Percentiles rank a stretch among this genome's conserved stretches.
phyloP scores from a whole-genome alignment of 2,888 invertebrate genomes.

The Agelastica alni region DNA sequence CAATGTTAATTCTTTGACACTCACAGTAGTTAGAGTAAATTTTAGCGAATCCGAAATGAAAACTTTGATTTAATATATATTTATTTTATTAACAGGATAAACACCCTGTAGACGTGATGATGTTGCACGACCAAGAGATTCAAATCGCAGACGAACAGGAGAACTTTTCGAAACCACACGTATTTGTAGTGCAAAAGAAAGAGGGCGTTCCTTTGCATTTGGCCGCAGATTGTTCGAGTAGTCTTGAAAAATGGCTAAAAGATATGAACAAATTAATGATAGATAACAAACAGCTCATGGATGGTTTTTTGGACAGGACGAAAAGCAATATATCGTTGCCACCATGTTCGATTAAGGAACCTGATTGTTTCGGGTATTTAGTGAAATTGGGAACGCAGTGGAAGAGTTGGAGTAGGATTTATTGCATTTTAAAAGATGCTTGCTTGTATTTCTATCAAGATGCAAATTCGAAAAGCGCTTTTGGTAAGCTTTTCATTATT shows the following conservation, averaged over 20 bases:
- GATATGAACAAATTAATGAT: slow-evolving; percentile 77
- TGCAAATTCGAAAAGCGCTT: slow-evolving; percentile 82
- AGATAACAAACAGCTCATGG: slow-evolving; percentile 54
- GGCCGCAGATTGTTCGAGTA: slow-evolving; percentile 77
- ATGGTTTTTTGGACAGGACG: slow-evolving; percentile 75
- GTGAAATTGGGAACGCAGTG: slow-evolving; percentile 84
- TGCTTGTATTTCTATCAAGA: slow-evolving; percentile 93
- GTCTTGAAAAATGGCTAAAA: slow-evolving; percentile 59
- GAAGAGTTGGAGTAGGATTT: slow-evolving; percentile 89
- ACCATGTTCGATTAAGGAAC: slow-evolving; percentile 76
- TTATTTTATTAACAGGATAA: slow-evolving; percentile 65
- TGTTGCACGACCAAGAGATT: slow-evolving; percentile 82
- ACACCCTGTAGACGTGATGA: slow-evolving; percentile 87
- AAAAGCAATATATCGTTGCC: slow-evolving; percentile 80
- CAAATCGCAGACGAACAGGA: slow-evolving; percentile 65
- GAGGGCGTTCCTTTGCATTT: slow-evolving; percentile 74
- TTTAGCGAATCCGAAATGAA: too few species aligned
- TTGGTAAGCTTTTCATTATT: slow-evolving; percentile 65
- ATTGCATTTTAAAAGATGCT: slow-evolving; percentile 94
- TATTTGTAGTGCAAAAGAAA: slow-evolving; percentile 72
- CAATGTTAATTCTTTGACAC: too few species aligned
- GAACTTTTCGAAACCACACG: slow-evolving; percentile 65
- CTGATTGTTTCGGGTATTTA: slow-evolving; percentile 93
- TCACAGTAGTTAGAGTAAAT: too few species aligned
- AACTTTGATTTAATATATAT: neutral